These are phyloP conservation scores for Symphodus melops DNA, from an alignment of 2,113 vertebrate species.

Conservation along the genomic window DNA sequence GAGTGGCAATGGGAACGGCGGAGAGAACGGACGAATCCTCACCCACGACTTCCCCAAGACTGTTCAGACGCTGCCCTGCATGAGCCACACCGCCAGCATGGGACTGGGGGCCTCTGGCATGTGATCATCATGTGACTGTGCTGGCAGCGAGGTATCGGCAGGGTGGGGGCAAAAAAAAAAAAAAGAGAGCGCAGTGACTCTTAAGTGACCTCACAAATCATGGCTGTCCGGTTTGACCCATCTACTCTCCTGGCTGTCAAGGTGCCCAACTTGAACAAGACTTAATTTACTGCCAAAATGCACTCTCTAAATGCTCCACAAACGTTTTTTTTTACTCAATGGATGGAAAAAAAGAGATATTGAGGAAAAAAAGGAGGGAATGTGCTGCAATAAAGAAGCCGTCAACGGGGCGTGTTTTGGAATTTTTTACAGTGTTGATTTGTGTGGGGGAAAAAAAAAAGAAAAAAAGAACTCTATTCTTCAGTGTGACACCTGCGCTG, in stretches of 20 bases:
- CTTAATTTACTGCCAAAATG: slow-evolving; percentile 90
- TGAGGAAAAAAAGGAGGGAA: slow-evolving; percentile 36
- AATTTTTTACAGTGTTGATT: slow-evolving; percentile 71
- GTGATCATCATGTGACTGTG: slow-evolving; percentile 85
- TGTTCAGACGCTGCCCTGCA: slow-evolving; percentile 97
- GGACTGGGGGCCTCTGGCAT: slow-evolving; percentile 97
- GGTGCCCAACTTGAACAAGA: slow-evolving; percentile 63
- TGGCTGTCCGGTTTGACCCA: slow-evolving; percentile 68
- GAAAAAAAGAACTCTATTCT: slow-evolving; percentile 61
- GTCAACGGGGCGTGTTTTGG: slow-evolving; percentile 65
- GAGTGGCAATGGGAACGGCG: slow-evolving; percentile 88
- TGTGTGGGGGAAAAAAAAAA: slow-evolving; percentile 48
- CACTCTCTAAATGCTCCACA: slow-evolving; percentile 67
- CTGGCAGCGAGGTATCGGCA: slow-evolving; percentile 67
- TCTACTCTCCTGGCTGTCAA: slow-evolving; percentile 60
- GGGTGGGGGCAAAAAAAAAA: slow-evolving; percentile 69
- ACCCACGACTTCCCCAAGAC: slow-evolving; percentile 98
- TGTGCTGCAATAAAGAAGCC: slow-evolving; percentile 83
- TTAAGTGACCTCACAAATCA: slow-evolving; percentile 52
- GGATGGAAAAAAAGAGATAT: slow-evolving; percentile 65
- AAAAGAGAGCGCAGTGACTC: slow-evolving; percentile 73
- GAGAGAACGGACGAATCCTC: slow-evolving; percentile 97
- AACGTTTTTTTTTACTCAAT: slow-evolving; percentile 64
- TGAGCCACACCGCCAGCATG: slow-evolving; percentile 98
- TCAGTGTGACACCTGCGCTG: slow-evolving; percentile 76